Evolutionary conservation across 2,888 invertebrate species (phyloP), one percentile per base, ranked within the genome.

Genomic region (Caenorhabditis becei): DNA sequence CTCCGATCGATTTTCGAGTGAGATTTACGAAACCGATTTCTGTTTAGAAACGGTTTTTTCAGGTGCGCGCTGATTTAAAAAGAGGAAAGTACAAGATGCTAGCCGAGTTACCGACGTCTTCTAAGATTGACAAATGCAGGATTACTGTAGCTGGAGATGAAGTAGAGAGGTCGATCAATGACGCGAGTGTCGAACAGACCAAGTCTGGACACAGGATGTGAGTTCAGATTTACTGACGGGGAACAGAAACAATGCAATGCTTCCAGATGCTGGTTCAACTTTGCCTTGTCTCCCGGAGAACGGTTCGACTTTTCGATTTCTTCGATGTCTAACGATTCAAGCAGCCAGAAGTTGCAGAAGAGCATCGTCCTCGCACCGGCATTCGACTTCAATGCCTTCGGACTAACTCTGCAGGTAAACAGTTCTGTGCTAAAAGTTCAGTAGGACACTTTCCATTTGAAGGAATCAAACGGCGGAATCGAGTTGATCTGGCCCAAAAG

Each of bases 321-420:
- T 2, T 72, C 83, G 1, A 59, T 66, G 49, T 74, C 84, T 7
- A 69, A 77, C 35, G 65, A 77, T 11, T 74, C 77, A n/a, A 70
- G 66, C 47, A 88, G 89, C 69, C 87, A 86, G 37, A 89, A 89
- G 51, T 75, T 88, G 8, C 83, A 88, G 32, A 84, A 88, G 51
- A 89, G 85, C 62, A 77, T 86, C n/a, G 90, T 89, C 7, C 74
- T 90, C 3, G 85, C 88, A 4, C 90, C 90, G 0, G 90, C 89
- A 0, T 90, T 90, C 62, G 88, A 91, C 56, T 86, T 88, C 83
- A 85, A 86, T 51, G 80, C 88, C 0, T 91, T 90, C 32, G 90
- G 90, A 24, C 70, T 90, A 35, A 84, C 78, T 56, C 71, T 83
- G 0, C 78, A 89, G n/a, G n/a, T n/a, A n/a, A n/a, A n/a, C n/a